Base-by-base conservation (phyloP, 2,888 invertebrate genomes). In the Lissocephala sabroskyi region DNA sequence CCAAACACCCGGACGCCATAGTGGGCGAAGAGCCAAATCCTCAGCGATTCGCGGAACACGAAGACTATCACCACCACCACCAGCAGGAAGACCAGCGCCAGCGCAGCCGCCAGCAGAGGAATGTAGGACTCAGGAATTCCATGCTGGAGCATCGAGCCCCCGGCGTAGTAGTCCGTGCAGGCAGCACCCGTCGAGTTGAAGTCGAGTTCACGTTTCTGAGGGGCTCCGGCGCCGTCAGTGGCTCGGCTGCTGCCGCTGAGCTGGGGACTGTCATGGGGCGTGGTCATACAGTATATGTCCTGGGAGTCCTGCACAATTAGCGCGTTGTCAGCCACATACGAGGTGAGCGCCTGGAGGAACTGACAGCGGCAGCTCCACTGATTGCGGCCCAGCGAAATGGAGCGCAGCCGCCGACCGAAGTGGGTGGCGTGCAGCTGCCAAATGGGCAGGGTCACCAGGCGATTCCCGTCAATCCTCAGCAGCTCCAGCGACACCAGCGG, bases 311-410 rank as follows among this genome's bases (percentile, higher is more conserved):
- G 87, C 61, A 94, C 91, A 86, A 92, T 93, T 80, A 91, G 88
- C 42, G 92, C 91, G 82, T 93, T 93, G 81, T 94, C 93, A 17
- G 91, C 90, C 62, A 95, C 90, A 89, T 94, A 95, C 53, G 91
- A 87, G 56, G 94, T 93, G 63, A 95, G 87, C 73, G 93, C 92
- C 85, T 94, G 93, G 63, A 96, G 87, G 85, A 94, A 95, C 83
- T 93, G 92, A 85, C 96, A 96, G 75, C 94, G 91, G 82, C 96
- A 96, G 49, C 92, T 93, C 96, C 96, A 96, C 53, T 90, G 89
- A 85, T 96, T 96, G 65, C 91, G 89, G 7, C 93, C 92, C 57
- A 96, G 86, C 0, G 71, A 70, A 1, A 87, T 74, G 1, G 85
- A 84, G 19, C 88, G 87, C 51, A 85, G 41, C 0, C 79, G 66